These are phyloP conservation scores for Austrolebias charrua DNA, from an alignment of 2,797 vertebrate species.

Conservation along the genomic window DNA sequence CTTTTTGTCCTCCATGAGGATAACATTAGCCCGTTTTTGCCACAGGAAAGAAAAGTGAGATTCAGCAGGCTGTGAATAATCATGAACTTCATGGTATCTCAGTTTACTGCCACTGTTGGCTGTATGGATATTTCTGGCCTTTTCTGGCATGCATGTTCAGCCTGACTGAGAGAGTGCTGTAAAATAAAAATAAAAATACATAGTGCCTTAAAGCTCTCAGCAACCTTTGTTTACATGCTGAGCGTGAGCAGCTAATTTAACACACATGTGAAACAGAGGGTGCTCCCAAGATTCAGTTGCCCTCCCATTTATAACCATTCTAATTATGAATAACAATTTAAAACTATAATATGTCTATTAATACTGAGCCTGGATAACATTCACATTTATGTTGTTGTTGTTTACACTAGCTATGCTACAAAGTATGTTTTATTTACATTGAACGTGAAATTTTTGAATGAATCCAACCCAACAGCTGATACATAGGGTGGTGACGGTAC, in stretches of 20 bases:
- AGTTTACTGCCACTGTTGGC: slow-evolving; percentile 11
- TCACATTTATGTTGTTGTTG: no score
- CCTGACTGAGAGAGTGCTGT: not conserved
- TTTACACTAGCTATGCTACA: no score
- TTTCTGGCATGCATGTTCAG: slow-evolving; percentile 5
- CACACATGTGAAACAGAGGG: not conserved
- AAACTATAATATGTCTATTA: not conserved
- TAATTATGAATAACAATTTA: not conserved
- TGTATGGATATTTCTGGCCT: slow-evolving; percentile 35
- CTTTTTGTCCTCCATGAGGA: slow-evolving; percentile 27
- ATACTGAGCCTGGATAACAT: no score
- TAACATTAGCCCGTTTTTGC: slow-evolving; percentile 24
- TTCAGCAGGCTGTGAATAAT: slow-evolving; percentile 48
- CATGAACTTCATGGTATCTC: slow-evolving; percentile 5
- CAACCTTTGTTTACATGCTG: slow-evolving; percentile 22
- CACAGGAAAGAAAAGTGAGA: slow-evolving; percentile 37
- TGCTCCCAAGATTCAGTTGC: not conserved
- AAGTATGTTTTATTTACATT: no score
- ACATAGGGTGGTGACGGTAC: no score
- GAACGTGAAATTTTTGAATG: no score
- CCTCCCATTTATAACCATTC: not conserved
- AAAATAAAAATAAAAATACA: not conserved
- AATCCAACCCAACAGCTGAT: no score
- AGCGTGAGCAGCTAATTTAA: not conserved
- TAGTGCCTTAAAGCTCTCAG: slow-evolving; percentile 13